Conservation (phyloP, 2,888 invertebrate genomes). For the Drosophila emarginata region DNA sequence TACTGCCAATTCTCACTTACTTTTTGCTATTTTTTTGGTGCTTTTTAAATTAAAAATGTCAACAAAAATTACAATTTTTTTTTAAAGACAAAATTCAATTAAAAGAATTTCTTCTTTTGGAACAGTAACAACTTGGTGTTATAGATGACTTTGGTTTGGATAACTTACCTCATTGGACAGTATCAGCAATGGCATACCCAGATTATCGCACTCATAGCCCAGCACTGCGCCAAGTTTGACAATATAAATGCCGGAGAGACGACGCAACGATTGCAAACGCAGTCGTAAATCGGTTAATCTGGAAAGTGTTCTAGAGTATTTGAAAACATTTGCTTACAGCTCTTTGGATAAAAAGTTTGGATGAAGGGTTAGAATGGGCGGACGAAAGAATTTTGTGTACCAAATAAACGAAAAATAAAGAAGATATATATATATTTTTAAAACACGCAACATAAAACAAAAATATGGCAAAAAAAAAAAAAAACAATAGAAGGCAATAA, state of each 20-base stretch:
- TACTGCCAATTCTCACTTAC: constrained; percentile 53
- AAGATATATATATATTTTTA: constrained; percentile 21
- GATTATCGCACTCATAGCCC: constrained; percentile 87
- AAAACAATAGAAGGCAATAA: constrained; percentile 15
- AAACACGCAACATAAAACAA: constrained; percentile 62
- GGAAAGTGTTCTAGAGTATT: constrained; percentile 82
- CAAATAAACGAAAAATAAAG: constrained; percentile 69
- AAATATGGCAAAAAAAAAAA: constrained; percentile 36
- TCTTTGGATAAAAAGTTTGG: constrained; percentile 54
- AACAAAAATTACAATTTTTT: constrained; percentile 33
- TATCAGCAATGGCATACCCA: constrained; percentile 83
- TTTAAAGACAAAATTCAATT: neutral
- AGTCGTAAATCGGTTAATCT: constrained; percentile 90
- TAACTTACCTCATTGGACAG: constrained; percentile 85
- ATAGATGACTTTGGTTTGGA: neutral
- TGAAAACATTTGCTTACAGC: constrained; percentile 57
- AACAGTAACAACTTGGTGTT: constrained; percentile 4
- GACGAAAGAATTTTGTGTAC: constrained; percentile 81
- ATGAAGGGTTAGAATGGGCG: constrained; percentile 81
- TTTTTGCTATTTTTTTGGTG: constrained; percentile 43
- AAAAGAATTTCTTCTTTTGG: constrained; percentile 26
- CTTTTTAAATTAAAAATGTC: constrained; percentile 45
- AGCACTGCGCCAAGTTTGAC: constrained; percentile 91
- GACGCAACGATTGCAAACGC: constrained; percentile 90
- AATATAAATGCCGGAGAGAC: constrained; percentile 92